Conservation (phyloP, 1,140 invertebrate species). For the Vollenhovia emeryi region DNA sequence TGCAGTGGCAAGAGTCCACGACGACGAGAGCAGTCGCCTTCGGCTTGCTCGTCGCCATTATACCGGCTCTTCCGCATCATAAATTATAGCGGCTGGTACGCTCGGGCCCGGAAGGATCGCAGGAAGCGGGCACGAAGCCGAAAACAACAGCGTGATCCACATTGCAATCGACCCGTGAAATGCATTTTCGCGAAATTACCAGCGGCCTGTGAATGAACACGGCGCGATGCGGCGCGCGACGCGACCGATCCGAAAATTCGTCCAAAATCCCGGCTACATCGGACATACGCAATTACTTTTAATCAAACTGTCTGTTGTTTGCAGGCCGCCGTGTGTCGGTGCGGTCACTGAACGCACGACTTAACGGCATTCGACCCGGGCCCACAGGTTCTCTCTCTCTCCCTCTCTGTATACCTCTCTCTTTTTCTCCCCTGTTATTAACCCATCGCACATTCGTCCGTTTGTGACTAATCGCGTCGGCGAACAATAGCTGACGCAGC, state of each 20-base stretch:
- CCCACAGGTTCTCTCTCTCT: not conserved
- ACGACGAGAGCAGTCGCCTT: constrained; percentile 41
- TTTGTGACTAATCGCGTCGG: constrained; percentile 29
- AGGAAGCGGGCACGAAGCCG: constrained; percentile 56
- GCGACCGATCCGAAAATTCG: constrained; percentile 60
- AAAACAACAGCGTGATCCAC: constrained; percentile 62
- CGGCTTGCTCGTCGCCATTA: constrained; percentile 39
- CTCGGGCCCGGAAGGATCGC: constrained; percentile 52
- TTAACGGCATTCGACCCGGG: constrained; percentile 33
- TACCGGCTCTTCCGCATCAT: constrained; percentile 55
- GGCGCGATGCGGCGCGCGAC: constrained; percentile 37
- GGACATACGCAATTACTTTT: constrained; percentile 48
- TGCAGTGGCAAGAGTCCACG: constrained; percentile 21
- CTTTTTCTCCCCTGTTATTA: constrained; percentile 23
- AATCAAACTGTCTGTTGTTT: constrained; percentile 63
- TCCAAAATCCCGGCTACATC: constrained; percentile 30
- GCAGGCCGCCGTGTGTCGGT: constrained; percentile 27
- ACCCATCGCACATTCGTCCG: not conserved
- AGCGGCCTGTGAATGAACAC: constrained; percentile 25
- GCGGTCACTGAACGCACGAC: constrained; percentile 54
- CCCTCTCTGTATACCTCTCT: not conserved
- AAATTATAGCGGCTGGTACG: constrained; percentile 54
- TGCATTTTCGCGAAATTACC: constrained; percentile 45
- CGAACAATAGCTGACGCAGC: constrained; percentile 32
- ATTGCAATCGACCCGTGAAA: constrained; percentile 43